Percentiles rank a stretch among this genome's conserved stretches.
Evolutionary conservation across 2,113 vertebrate genomes (phyloP).

Genomic region (Odontesthes bonariensis): DNA sequence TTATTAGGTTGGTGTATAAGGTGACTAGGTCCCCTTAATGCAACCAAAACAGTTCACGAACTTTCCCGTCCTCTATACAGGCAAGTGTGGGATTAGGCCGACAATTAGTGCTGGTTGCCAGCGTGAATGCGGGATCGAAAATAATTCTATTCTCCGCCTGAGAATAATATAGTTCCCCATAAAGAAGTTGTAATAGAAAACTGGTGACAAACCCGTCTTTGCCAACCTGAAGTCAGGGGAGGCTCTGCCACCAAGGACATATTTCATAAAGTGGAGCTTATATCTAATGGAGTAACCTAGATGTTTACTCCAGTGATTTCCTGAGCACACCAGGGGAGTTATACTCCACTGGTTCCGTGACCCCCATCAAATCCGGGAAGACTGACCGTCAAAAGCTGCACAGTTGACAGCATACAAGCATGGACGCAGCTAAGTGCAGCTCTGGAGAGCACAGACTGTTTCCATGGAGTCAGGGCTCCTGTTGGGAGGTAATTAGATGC

Average conservation of each 20-base stretch:
- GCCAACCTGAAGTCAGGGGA: background rate
- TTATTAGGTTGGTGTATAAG: no score
- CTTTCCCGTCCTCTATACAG: no score
- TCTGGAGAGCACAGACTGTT: slow-evolving; percentile 45
- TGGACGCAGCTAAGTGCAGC: slow-evolving; percentile 39
- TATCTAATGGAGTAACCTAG: slow-evolving; percentile 7
- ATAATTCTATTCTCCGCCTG: background rate
- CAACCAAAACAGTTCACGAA: no score
- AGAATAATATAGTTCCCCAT: background rate
- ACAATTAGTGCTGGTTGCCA: no score
- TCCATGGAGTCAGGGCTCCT: slow-evolving; percentile 69
- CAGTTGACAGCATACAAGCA: slow-evolving; percentile 40
- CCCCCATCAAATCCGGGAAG: slow-evolving; percentile 43
- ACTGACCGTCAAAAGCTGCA: slow-evolving; percentile 47
- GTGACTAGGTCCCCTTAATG: no score
- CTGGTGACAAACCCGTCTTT: background rate
- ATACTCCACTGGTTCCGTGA: slow-evolving; percentile 47
- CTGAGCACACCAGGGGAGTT: slow-evolving; percentile 30
- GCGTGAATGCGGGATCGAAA: no score
- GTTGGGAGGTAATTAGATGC: slow-evolving; percentile 75
- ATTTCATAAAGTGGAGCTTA: slow-evolving; percentile 17
- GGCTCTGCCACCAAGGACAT: background rate
- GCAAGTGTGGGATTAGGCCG: no score
- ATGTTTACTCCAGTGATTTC: slow-evolving; percentile 18
- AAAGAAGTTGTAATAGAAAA: background rate